Percentiles rank a stretch among this genome's conserved stretches.
These are phyloP conservation scores for Zaprionus lachaisei DNA, from an alignment of 1,140 invertebrate genomes.

Conservation along the genomic window DNA sequence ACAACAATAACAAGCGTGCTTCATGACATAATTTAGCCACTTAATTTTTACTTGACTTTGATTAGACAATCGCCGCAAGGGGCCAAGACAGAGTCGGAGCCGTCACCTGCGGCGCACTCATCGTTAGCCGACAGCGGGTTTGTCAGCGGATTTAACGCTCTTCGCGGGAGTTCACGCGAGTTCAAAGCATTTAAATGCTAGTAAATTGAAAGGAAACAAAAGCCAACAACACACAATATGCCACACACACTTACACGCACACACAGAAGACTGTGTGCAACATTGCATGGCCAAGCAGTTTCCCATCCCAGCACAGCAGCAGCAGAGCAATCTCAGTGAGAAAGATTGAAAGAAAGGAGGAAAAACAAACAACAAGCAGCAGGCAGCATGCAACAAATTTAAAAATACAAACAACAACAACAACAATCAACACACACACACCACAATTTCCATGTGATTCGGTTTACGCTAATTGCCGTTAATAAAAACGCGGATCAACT, in stretches of 20 bases:
- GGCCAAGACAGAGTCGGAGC: conserved; percentile 3
- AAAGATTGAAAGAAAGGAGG: conserved; percentile 34
- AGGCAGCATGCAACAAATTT: conserved; percentile 43
- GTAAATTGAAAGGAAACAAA: conserved; percentile 36
- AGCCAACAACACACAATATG: conserved; percentile 27
- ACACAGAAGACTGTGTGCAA: conserved; percentile 9
- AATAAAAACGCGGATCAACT: conserved; percentile 58
- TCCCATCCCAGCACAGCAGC: conserved; percentile 41
- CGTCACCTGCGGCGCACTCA: conserved; percentile 29
- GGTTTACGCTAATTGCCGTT: conserved; percentile 68
- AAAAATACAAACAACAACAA: conserved; percentile 18
- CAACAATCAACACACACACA: conserved; percentile 28
- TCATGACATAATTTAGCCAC: conserved; percentile 74
- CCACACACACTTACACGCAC: conserved; percentile 6
- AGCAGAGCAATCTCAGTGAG: conserved; percentile 14
- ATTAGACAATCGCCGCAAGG: conserved; percentile 63
- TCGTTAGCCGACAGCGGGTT: conserved; percentile 18
- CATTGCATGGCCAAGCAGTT: conserved; percentile 42
- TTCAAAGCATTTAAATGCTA: conserved; percentile 65
- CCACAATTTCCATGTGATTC: conserved; percentile 60
- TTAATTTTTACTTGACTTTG: conserved; percentile 68
- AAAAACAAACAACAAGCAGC: conserved; percentile 62
- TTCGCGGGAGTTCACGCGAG: conserved; percentile 60
- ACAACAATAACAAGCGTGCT: conserved; percentile 4
- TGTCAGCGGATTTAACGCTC: conserved; percentile 31